Base-by-base conservation (phyloP, 2,888 invertebrate genomes). In the Campoplex nolae region DNA sequence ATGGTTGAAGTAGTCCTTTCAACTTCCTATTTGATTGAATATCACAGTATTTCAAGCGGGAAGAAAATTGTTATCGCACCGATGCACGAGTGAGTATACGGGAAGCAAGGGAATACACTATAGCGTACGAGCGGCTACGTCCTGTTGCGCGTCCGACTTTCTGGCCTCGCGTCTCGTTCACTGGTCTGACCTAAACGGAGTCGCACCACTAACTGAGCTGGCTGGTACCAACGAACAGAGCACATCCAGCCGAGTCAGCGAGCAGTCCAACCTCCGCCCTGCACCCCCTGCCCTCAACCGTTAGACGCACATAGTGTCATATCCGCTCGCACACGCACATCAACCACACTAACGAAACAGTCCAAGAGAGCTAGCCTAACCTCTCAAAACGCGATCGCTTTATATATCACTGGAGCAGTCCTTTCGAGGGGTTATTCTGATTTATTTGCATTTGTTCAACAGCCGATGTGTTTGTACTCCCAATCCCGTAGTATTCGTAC, bases 131-230 rank as follows among this genome's bases (percentile, higher is more conserved):
- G 82, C 54, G 75, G 78, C 74, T 73, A 76, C 81, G 89, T 89
- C 89, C 89, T 89, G 89, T 85, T 89, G 87, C 89, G 84, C 89
- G 84, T 88, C 68, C 86, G 68, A 62, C 65, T 32, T 65, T 54
- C 58, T 73, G 73, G 84, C 62, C 77, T 84, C 51, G 76, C 35
- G 56, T 75, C 83, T 67, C 71, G 79, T 70, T 71, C 82, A 85
- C 79, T 85, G 89, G 92, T 92, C 93, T 90, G 93, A 91, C 91
- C 91, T 88, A 91, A 92, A 91, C 93, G 92, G 91, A 92, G 93
- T 92, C 93, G 92, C 92, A 92, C 93, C 91, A 93, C 93, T 93
- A 90, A 94, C 94, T 94, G 93, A 91, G 89, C 85, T 87, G 80
- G 84, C 73, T 84, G 48, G 65, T 68, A 74, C 42, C 42, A 62